phyloP scores from a whole-genome alignment of 2,888 invertebrate genomes.

The Uropetala carovei region DNA sequence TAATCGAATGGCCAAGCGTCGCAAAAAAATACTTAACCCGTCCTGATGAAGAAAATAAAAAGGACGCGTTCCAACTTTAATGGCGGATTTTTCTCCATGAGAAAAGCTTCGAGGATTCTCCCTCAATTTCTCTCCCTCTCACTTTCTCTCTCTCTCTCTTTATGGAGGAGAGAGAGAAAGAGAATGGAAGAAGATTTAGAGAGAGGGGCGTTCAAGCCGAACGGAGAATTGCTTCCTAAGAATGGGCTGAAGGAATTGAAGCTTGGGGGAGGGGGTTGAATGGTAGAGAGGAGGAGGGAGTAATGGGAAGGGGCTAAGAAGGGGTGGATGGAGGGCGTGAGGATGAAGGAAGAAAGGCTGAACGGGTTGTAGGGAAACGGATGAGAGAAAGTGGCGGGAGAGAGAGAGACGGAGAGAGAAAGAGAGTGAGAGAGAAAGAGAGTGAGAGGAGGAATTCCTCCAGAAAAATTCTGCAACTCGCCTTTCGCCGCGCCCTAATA shows the following conservation, averaged over 20 bases:
- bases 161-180: not conserved
- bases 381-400: too few relatives aligned
- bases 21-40: too few relatives aligned
- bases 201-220: not conserved
- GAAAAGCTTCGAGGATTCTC: too few relatives aligned
- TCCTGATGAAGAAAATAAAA: too few relatives aligned
- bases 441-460: not conserved
- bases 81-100: not conserved
- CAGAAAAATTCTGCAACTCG: constrained; percentile 15
- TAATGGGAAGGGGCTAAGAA: too few relatives aligned
- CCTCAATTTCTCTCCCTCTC: not conserved
- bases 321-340: not conserved
- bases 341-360: not conserved
- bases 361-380: not conserved
- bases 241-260: not conserved
- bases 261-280: constrained; percentile 27
- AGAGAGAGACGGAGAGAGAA: not conserved
- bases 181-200: not conserved
- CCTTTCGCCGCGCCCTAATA: not conserved
- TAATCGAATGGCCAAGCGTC: too few relatives aligned
- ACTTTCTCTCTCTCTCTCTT: not conserved
- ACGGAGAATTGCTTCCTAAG: constrained; percentile 37
- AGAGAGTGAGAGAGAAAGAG: not conserved
- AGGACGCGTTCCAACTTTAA: too few relatives aligned
- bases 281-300: too few relatives aligned